A percentile compares a stretch with the other conserved stretches of the same genome.
These are phyloP conservation scores for Smutsia gigantea DNA, from an alignment of 2,797 vertebrate genomes.

Conservation along the genomic window DNA sequence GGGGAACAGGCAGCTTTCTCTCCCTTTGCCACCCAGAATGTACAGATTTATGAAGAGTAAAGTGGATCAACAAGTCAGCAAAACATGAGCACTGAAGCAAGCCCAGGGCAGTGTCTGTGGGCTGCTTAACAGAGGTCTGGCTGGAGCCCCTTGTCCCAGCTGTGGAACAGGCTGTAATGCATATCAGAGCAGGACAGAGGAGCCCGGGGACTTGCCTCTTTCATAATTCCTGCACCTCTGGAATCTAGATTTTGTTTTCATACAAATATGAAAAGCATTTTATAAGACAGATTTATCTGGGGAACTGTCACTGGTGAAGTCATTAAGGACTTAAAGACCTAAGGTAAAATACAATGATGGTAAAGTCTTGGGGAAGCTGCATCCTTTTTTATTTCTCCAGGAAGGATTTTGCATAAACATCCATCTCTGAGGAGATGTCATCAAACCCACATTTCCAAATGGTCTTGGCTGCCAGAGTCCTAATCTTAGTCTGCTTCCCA, in stretches of 20 bases:
- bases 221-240: background rate
- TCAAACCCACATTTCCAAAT: conserved; percentile 18
- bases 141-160: background rate
- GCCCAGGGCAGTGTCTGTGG: background rate
- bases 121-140: background rate
- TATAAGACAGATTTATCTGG: conserved; percentile 42
- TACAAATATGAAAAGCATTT: background rate
- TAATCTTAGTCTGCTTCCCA: background rate
- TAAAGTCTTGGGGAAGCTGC: background rate
- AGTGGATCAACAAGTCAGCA: background rate
- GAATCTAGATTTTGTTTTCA: conserved; percentile 56
- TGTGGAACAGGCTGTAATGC: background rate
- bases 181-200: background rate
- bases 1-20: conserved; percentile 54
- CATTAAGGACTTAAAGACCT: conserved; percentile 52
- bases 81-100: conserved; percentile 2
- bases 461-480: conserved; percentile 11
- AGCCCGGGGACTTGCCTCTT: background rate
- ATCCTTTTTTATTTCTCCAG: background rate
- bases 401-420: conserved; percentile 39
- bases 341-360: conserved; percentile 52
- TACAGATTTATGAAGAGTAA: conserved; percentile 49
- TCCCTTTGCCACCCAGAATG: conserved; percentile 36
- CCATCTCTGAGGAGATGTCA: background rate
- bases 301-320: conserved; percentile 53